phyloP scores from a whole-genome alignment of 2,797 vertebrate species.

The Rhinogobio ventralis region DNA sequence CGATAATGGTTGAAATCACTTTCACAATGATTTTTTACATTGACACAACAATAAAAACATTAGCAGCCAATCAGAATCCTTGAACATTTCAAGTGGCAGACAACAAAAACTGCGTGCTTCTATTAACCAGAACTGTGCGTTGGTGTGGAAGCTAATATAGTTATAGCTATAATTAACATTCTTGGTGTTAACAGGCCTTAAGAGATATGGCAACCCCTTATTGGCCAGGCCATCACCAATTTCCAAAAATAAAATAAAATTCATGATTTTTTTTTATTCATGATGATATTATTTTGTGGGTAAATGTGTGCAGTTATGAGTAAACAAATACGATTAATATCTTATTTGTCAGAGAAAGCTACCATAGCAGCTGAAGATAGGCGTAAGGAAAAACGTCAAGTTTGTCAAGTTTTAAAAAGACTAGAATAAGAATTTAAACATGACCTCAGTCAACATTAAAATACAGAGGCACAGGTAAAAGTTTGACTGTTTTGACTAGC shows the following conservation, averaged over 20 bases:
- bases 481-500: neutral
- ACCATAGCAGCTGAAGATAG: neutral
- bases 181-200: neutral
- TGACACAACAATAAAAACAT: no score
- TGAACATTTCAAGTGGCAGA: neutral
- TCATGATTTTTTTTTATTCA: neutral
- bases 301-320: neutral
- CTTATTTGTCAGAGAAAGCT: neutral
- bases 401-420: neutral
- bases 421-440: neutral
- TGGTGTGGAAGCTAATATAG: neutral
- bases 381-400: neutral
- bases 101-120: neutral
- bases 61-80: neutral
- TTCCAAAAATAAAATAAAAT: no score
- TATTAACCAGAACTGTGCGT: neutral
- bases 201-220: neutral
- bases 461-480: neutral
- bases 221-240: neutral
- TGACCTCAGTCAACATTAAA: neutral
- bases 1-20: neutral
- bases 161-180: neutral
- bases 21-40: no score
- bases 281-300: neutral
- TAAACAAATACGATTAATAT: neutral